Percentiles rank a stretch among this genome's conserved stretches.
Evolutionary conservation across 2,888 invertebrate genomes (phyloP).

Genomic region (Drosophila anomalata): DNA sequence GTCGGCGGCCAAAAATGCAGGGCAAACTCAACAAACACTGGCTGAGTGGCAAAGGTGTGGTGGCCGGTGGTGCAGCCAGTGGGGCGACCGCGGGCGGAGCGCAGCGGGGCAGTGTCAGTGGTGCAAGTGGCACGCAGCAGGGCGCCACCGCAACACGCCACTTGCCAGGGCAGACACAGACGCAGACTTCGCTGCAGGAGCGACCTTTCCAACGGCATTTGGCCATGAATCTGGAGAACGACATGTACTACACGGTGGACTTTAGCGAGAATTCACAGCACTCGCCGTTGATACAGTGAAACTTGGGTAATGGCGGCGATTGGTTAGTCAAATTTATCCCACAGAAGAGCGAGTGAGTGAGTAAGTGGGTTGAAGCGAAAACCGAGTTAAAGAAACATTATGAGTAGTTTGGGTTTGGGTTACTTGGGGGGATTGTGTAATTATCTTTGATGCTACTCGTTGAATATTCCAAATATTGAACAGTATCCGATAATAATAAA

Average conservation of each 20-base stretch:
- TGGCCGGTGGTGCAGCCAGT: slow-evolving; percentile 28
- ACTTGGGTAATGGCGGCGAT: slow-evolving; percentile 52
- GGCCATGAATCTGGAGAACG: slow-evolving; percentile 87
- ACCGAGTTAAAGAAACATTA: background rate
- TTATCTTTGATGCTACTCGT: slow-evolving; percentile 60
- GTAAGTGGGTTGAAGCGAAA: slow-evolving; percentile 6
- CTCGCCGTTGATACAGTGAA: slow-evolving; percentile 90
- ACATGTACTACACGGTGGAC: slow-evolving; percentile 91
- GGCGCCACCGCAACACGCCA: slow-evolving; percentile 44
- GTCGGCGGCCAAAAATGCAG: slow-evolving; percentile 82
- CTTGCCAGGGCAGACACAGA: slow-evolving; percentile 59
- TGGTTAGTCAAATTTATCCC: slow-evolving; percentile 81
- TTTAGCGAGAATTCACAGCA: slow-evolving; percentile 90
- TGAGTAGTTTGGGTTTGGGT: slow-evolving; percentile 9
- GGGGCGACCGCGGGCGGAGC: slow-evolving; percentile 41
- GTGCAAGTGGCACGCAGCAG: slow-evolving; percentile 42
- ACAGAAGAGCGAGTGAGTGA: slow-evolving; percentile 24
- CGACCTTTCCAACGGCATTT: slow-evolving; percentile 85
- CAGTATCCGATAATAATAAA: slow-evolving; percentile 66
- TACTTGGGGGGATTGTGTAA: slow-evolving; percentile 33
- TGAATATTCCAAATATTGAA: slow-evolving; percentile 72
- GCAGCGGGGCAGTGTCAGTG: slow-evolving; percentile 42
- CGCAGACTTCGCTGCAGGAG: slow-evolving; percentile 76
- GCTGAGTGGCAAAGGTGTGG: slow-evolving; percentile 86
- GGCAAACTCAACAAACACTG: slow-evolving; percentile 85